Conservation (phyloP, 2,888 invertebrate genomes). For the Tetheella fluctuosa region DNA sequence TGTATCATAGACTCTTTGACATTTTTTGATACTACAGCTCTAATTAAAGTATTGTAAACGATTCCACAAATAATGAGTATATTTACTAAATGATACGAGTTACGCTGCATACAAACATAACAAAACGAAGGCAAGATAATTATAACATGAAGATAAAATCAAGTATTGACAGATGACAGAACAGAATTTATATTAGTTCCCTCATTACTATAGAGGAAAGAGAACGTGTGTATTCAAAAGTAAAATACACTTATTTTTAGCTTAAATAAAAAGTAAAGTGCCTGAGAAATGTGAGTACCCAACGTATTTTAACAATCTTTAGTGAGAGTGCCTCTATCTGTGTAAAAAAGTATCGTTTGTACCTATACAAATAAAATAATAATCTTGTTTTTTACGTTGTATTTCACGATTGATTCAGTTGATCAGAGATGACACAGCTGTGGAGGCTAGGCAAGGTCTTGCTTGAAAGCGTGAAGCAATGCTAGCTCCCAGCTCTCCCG, state of each 20-base stretch:
- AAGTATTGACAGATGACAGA: not conserved
- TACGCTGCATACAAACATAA: not conserved
- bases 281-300: not conserved
- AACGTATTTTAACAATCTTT: not conserved
- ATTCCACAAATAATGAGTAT: too few relatives aligned
- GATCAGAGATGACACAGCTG: slow-evolving; percentile 38
- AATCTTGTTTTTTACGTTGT: slow-evolving; percentile 33
- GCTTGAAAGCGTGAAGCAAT: slow-evolving; percentile 32
- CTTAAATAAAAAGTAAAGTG: not conserved
- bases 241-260: not conserved
- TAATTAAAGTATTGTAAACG: too few relatives aligned
- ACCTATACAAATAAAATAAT: too few relatives aligned
- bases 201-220: not conserved
- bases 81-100: not conserved
- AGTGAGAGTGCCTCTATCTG: not conserved
- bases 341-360: not conserved
- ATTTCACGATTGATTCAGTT: slow-evolving; percentile 41
- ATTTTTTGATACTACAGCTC: too few relatives aligned
- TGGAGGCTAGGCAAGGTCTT: slow-evolving; percentile 23
- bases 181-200: not conserved
- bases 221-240: not conserved
- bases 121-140: not conserved
- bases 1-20: too few relatives aligned
- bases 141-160: not conserved
- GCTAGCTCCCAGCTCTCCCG: slow-evolving; percentile 26